These are phyloP conservation scores for Chaitophorus viminalis DNA, from an alignment of 2,888 invertebrate species.

Conservation along the genomic window DNA sequence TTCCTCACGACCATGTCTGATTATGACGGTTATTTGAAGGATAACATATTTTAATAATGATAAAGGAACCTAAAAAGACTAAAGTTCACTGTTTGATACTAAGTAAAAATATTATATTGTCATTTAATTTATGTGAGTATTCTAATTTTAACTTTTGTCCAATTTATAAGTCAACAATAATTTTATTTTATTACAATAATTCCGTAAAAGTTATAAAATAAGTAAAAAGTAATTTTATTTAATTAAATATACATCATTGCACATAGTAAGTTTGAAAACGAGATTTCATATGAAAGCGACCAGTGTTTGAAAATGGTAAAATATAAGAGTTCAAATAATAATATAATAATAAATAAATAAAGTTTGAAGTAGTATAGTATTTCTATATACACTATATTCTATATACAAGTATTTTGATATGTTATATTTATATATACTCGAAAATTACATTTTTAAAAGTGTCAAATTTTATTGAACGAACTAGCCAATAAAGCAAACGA, in stretches of 20 bases:
- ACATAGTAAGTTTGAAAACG: slow-evolving; percentile 6
- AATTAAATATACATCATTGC: slow-evolving; percentile 1
- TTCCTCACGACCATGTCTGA: too few species aligned
- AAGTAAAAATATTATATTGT: neutral
- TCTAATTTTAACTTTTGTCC: neutral
- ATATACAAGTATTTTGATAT: too few species aligned
- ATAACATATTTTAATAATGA: neutral
- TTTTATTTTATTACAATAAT: neutral
- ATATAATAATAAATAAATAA: too few species aligned
- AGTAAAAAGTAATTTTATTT: neutral
- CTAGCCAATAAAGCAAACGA: too few species aligned
- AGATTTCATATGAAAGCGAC: neutral
- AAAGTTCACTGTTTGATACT: neutral
- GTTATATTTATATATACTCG: too few species aligned
- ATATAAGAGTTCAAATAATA: too few species aligned
- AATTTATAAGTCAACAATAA: neutral
- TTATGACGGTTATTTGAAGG: neutral
- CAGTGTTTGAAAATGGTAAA: neutral
- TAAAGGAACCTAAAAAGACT: neutral
- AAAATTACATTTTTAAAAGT: too few species aligned
- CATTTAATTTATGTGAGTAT: neutral
- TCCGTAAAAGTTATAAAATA: neutral
- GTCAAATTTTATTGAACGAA: too few species aligned
- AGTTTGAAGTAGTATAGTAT: too few species aligned
- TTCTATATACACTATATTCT: too few species aligned